Evolutionary conservation across 1,140 invertebrate species (phyloP), one percentile per base, ranked within the genome.

Genomic region (Heliothis subflexa): DNA sequence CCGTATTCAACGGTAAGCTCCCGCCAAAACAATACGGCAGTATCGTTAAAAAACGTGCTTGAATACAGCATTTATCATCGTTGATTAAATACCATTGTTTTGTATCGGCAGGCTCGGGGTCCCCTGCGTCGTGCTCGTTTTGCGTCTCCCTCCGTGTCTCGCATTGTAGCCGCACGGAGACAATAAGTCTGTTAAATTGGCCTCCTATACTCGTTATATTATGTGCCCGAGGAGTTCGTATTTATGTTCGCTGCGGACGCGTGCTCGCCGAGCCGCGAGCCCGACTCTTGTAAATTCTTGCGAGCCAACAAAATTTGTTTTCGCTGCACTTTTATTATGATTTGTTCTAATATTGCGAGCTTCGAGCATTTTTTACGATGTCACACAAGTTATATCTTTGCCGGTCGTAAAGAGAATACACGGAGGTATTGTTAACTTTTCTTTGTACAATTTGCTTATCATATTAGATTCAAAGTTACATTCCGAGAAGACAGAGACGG

Each of bases 21-120:
- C 89, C 90, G 90, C 91, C 91, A 92, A 93, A 92, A 94, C 93
- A 94, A 94, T 94, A 92, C 91, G 81, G 87, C 89, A 88, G 93
- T 91, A 90, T 93, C 88, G 88, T 93, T 94, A 94, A 93, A 94
- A 94, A 93, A 93, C 91, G 91, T 93, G 90, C 84, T 86, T 89
- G 91, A 90, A 93, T 90, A 89, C 92, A 85, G 89, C 93, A 94
- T 94, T 93, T 94, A 94, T 94, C 93, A 94, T 94, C 91, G 87
- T 90, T 93, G 93, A 93, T 94, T 94, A 94, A 94, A 94, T 94
- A 93, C 92, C 93, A 94, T 94, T 94, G 93, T 94, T 94, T 94
- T 91, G 93, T 93, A 93, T 92, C 88, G 90, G 88, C 84, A 89
- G 88, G 91, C 88, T 85, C 86, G 88, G 89, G 86, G 85, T 87